A percentile compares a stretch with the other conserved stretches of the same genome.
Evolutionary conservation across 2,888 invertebrate genomes (phyloP).

Genomic region (Drosophila buzzatii): DNA sequence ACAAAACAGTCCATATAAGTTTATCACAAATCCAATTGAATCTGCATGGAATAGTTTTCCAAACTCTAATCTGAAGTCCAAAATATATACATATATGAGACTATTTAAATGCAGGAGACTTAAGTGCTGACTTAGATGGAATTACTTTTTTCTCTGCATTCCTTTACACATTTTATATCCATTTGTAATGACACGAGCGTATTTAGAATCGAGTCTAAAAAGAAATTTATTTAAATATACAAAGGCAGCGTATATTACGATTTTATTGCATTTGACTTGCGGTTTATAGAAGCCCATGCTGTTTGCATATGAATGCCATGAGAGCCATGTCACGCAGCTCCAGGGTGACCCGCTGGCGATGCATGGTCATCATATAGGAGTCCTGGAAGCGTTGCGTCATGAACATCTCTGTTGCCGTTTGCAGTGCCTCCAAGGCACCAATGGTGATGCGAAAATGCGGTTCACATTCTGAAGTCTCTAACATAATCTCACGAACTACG

Average conservation of each 20-base stretch:
- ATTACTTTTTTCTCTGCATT: neutral
- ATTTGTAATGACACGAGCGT: neutral
- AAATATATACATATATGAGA: no score
- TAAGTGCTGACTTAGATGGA: neutral
- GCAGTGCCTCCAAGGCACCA: slow-evolving; percentile 71
- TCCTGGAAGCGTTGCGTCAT: slow-evolving; percentile 86
- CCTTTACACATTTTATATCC: neutral
- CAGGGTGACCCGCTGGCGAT: slow-evolving; percentile 85
- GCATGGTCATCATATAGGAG: slow-evolving; percentile 83
- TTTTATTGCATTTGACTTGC: neutral
- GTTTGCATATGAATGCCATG: slow-evolving; percentile 82
- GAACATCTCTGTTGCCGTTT: slow-evolving; percentile 86
- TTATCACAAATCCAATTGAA: neutral
- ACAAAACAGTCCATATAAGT: neutral
- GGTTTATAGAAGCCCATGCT: slow-evolving; percentile 11
- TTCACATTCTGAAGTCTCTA: fast-evolving
- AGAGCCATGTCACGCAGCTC: slow-evolving; percentile 85
- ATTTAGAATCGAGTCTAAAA: neutral
- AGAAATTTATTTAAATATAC: neutral
- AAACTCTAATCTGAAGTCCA: neutral
- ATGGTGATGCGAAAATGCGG: slow-evolving; percentile 6
- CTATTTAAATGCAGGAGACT: no score
- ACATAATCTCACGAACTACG: slow-evolving; percentile 33
- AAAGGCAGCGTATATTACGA: neutral
- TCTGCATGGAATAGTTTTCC: neutral